phyloP scores from a whole-genome alignment of 2,888 invertebrate species.

The Caenorhabditis becei region DNA sequence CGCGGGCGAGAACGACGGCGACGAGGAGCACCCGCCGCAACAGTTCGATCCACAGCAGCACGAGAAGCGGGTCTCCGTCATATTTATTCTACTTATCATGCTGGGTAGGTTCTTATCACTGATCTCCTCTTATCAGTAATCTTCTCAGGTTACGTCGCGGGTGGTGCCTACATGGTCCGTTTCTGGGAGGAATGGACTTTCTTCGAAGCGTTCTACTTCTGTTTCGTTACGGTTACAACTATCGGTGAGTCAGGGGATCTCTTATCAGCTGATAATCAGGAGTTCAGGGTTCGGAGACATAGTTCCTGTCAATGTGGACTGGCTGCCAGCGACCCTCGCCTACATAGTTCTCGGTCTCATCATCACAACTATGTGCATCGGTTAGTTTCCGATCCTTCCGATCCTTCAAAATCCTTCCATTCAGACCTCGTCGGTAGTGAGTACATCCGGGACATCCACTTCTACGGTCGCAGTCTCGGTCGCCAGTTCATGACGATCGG shows the following conservation, averaged over 20 bases:
- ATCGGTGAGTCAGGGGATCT: no score
- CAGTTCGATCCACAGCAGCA: conserved; percentile 64
- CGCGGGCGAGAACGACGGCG: conserved; percentile 70
- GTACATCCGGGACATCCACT: conserved; percentile 82
- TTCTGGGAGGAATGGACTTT: conserved; percentile 82
- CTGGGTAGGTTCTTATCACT: conserved; percentile 75
- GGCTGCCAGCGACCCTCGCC: conserved; percentile 79
- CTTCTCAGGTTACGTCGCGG: conserved; percentile 80
- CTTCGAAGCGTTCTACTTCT: conserved; percentile 82
- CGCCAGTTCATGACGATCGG: conserved; percentile 81
- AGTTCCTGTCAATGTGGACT: conserved; percentile 81
- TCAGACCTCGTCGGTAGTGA: conserved; percentile 81
- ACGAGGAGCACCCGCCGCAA: conserved; percentile 26
- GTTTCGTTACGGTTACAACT: conserved; percentile 82
- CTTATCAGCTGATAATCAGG: neutral
- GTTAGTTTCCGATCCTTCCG: conserved; percentile 62
- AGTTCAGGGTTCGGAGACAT: conserved; percentile 81
- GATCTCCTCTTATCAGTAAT: no score
- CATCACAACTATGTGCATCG: conserved; percentile 82
- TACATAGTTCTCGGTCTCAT: conserved; percentile 81
- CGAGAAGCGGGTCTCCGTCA: conserved; percentile 80
- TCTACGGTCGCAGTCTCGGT: conserved; percentile 81
- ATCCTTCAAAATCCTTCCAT: neutral
- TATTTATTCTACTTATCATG: conserved; percentile 81
- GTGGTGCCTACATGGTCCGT: conserved; percentile 81